phyloP scores from a whole-genome alignment of 2,797 vertebrate genomes.

The Coregonus suidteri region DNA sequence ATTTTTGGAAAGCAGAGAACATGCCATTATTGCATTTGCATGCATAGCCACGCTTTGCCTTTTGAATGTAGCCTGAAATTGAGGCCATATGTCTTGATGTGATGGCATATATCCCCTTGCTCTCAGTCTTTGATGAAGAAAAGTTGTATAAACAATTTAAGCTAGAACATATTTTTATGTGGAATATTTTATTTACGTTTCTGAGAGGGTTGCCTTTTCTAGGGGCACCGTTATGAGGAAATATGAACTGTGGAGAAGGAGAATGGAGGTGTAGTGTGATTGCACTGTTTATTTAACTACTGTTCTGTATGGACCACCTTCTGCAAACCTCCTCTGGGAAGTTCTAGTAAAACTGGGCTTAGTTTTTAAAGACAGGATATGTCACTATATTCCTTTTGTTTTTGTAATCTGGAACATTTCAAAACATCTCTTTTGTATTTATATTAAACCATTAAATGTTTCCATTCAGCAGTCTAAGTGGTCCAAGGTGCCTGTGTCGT shows the following conservation, averaged over 20 bases:
- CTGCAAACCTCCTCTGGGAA: constrained; percentile 14
- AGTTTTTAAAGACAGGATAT: constrained; percentile 13
- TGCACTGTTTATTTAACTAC: constrained; percentile 26
- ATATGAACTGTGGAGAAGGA: constrained; percentile 12
- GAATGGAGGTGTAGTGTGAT: constrained; percentile 11
- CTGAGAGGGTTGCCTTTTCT: constrained; percentile 6
- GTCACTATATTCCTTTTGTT: constrained; percentile 20
- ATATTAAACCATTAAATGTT: constrained; percentile 23
- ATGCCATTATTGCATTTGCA: not conserved
- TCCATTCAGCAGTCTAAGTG: constrained; percentile 27
- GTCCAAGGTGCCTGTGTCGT: not conserved
- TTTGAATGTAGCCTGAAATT: not conserved
- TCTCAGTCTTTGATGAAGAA: constrained; percentile 23
- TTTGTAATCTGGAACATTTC: constrained; percentile 20
- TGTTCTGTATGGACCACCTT: constrained; percentile 12
- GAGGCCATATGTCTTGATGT: constrained; percentile 36
- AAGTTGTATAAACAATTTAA: constrained; percentile 13
- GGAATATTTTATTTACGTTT: not conserved
- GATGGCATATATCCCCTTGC: constrained; percentile 29
- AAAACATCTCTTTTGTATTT: constrained; percentile 6
- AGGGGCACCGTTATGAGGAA: constrained; percentile 1
- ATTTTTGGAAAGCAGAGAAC: not conserved
- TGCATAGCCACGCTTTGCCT: not conserved
- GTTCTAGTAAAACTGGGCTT: constrained; percentile 20
- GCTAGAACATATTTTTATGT: too few species aligned